Evolutionary conservation across 2,113 vertebrate genomes (phyloP).

Genomic region (Cyanoramphus novaezelandiae): DNA sequence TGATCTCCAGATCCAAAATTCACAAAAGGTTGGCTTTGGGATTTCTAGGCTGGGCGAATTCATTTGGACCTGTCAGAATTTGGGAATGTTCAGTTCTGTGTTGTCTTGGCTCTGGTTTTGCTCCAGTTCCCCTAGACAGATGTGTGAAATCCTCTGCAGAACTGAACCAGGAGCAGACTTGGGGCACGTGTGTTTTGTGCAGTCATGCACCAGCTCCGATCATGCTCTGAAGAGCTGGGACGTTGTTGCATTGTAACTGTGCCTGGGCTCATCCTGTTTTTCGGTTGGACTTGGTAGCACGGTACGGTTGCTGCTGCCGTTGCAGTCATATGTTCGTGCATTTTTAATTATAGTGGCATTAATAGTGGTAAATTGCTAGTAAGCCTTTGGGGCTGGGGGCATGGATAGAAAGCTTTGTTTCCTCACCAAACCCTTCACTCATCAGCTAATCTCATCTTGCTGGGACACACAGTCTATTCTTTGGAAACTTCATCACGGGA

Average conservation of each 20-base stretch:
- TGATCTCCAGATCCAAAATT: neutral
- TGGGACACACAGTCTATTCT: neutral
- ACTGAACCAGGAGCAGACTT: neutral
- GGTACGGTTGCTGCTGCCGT: neutral
- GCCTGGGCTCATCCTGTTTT: neutral
- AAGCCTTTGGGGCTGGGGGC: neutral
- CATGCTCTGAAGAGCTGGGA: neutral
- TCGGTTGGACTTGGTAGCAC: neutral
- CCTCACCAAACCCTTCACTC: neutral
- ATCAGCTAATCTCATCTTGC: neutral
- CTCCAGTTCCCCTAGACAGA: neutral
- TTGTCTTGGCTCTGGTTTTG: neutral
- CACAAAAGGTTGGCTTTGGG: neutral
- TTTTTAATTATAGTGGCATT: neutral
- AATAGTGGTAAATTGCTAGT: neutral
- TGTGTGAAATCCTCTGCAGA: neutral
- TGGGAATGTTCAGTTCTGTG: neutral
- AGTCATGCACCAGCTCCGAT: neutral
- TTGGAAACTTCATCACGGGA: neutral
- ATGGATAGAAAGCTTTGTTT: neutral
- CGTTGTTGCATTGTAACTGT: neutral
- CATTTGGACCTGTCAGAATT: neutral
- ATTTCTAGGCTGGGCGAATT: neutral
- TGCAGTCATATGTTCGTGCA: neutral
- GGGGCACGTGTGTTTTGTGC: neutral